These are phyloP conservation scores for Panagrolaimus sp. DNA, from an alignment of 1,140 invertebrate species.

Conservation along the genomic window DNA sequence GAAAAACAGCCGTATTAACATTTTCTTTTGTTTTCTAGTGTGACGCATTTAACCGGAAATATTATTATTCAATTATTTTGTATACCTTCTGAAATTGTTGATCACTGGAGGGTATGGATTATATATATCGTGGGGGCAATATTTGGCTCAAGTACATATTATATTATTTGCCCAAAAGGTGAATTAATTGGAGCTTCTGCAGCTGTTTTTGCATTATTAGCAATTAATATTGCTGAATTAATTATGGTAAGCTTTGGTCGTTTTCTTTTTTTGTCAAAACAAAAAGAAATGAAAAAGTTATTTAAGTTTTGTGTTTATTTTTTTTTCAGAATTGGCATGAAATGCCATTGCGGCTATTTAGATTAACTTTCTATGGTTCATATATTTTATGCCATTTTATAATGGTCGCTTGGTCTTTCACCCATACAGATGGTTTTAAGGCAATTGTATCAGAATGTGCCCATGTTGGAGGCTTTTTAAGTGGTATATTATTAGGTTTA, in stretches of 20 bases:
- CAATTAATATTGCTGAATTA: constrained; percentile 14
- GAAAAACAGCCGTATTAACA: not conserved
- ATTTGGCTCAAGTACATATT: constrained; percentile 6
- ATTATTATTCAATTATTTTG: constrained; percentile 8
- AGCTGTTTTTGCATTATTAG: not conserved
- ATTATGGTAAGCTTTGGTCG: constrained; percentile 2
- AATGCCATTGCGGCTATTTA: constrained; percentile 3
- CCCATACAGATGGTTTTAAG: not conserved
- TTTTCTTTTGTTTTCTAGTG: constrained; percentile 2
- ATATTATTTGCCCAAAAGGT: not conserved
- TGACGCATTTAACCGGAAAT: constrained; percentile 11
- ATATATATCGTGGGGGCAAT: not conserved
- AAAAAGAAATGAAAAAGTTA: not conserved
- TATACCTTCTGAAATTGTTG: constrained; percentile 5
- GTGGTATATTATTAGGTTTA: not conserved
- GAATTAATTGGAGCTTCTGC: constrained; percentile 8
- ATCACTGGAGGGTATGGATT: constrained; percentile 13
- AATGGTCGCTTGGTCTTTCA: not conserved
- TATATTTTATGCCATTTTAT: constrained; percentile 7
- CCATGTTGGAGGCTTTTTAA: constrained; percentile 3
- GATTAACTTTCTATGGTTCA: constrained; percentile 15
- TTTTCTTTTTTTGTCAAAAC: too few species aligned
- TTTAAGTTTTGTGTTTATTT: not conserved
- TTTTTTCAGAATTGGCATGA: constrained; percentile 6
- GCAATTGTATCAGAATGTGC: not conserved